A percentile compares a stretch with the other conserved stretches of the same genome.
phyloP scores from a whole-genome alignment of 2,888 invertebrate species.

The Trichacis sp. region DNA sequence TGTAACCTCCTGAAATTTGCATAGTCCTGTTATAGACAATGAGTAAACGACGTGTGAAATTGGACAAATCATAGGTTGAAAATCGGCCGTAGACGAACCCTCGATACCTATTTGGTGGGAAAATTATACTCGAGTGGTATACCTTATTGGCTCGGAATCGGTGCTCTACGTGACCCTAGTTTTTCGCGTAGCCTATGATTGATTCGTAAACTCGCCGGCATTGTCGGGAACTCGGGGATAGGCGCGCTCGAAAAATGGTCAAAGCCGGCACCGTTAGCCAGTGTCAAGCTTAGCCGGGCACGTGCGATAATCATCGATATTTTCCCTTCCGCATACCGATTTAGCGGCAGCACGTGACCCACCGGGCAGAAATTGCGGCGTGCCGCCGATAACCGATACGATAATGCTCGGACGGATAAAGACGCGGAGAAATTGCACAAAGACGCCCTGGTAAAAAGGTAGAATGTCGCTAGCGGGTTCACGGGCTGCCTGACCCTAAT shows the following conservation, averaged over 20 bases:
- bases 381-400: conserved; percentile 59
- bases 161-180: neutral
- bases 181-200: conserved; percentile 16
- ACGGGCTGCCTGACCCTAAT: conserved; percentile 7
- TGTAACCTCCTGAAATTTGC: neutral
- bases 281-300: conserved; percentile 49
- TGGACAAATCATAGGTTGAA: neutral
- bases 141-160: neutral
- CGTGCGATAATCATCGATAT: conserved; percentile 64
- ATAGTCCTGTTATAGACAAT: neutral
- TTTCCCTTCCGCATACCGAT: conserved; percentile 66
- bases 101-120: neutral
- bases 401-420: conserved; percentile 53
- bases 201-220: conserved; percentile 12
- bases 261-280: conserved; percentile 45
- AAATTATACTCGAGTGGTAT: neutral
- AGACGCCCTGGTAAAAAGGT: conserved; percentile 7
- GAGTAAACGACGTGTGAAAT: neutral
- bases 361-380: conserved; percentile 47
- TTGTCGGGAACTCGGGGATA: neutral
- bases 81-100: neutral
- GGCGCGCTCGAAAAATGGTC: conserved; percentile 27
- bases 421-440: conserved; percentile 54
- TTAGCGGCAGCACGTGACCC: conserved; percentile 49
- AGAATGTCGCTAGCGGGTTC: conserved; percentile 10